These are phyloP conservation scores for Ciconia maguari DNA, from an alignment of 2,113 vertebrate genomes.

Conservation along the genomic window DNA sequence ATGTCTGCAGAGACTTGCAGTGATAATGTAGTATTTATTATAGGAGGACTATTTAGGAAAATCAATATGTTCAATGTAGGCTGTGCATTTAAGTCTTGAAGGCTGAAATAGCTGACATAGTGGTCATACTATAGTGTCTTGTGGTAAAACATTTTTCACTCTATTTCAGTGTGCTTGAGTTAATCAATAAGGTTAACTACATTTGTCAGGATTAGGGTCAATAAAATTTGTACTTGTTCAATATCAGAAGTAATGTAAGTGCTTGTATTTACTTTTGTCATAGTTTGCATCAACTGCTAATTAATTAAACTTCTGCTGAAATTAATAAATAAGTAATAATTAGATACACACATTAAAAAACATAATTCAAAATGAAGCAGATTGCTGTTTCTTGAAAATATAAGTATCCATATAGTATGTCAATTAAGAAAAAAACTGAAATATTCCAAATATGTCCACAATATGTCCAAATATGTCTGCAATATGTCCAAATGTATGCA, in stretches of 20 bases:
- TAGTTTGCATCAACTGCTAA: constrained; percentile 70
- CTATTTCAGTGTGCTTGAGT: constrained; percentile 74
- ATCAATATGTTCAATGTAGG: constrained; percentile 76
- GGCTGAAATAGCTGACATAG: constrained; percentile 72
- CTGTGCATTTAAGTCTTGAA: constrained; percentile 75
- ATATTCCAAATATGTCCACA: constrained; percentile 81
- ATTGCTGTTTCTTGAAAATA: constrained; percentile 76
- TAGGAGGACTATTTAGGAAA: constrained; percentile 74
- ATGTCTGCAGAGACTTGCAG: constrained; percentile 71
- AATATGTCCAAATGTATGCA: constrained; percentile 82
- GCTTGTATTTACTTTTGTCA: constrained; percentile 74
- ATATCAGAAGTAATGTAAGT: constrained; percentile 55
- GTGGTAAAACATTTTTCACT: constrained; percentile 81
- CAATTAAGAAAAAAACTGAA: constrained; percentile 80
- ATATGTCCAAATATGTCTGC: constrained; percentile 82
- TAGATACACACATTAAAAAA: constrained; percentile 74
- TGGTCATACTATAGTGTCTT: constrained; percentile 74
- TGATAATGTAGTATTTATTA: constrained; percentile 85
- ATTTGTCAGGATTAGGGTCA: constrained; percentile 69
- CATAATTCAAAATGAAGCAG: constrained; percentile 70
- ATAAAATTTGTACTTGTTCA: constrained; percentile 70
- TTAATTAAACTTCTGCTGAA: constrained; percentile 76
- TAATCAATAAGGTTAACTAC: constrained; percentile 79
- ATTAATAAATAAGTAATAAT: constrained; percentile 80
- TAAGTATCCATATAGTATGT: constrained; percentile 76